phyloP scores from a whole-genome alignment of 2,797 vertebrate species.

The Lemur catta region DNA sequence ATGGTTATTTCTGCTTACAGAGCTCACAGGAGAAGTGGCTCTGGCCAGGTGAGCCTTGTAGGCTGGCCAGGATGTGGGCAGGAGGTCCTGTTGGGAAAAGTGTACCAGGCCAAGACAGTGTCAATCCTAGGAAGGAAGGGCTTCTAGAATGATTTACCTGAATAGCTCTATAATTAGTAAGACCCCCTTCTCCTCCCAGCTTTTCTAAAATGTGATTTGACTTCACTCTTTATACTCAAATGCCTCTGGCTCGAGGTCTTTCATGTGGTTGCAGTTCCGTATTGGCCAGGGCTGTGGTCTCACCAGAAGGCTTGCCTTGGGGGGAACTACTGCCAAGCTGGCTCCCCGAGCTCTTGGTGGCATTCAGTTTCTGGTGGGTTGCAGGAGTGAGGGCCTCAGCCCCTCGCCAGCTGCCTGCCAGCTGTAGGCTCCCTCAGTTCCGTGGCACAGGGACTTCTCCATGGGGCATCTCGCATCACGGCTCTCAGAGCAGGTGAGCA shows the following conservation, averaged over 20 bases:
- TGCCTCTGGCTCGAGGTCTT: background rate
- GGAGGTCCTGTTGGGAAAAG: background rate
- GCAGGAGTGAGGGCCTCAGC: background rate
- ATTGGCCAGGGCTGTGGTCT: background rate
- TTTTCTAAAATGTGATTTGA: background rate
- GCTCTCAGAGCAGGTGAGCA: too few relatives aligned
- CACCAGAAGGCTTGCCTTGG: background rate
- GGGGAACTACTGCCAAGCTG: background rate
- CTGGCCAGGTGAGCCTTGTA: background rate
- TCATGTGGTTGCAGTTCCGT: background rate
- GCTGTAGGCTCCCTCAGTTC: background rate
- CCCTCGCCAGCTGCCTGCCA: background rate
- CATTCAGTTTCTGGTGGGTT: background rate
- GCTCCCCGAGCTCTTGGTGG: fast-evolving
- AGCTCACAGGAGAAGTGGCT: background rate
- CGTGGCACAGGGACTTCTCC: background rate
- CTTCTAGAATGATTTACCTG: background rate
- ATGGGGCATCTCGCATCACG: fast-evolving
- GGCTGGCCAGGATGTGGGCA: too few relatives aligned
- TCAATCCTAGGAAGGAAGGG: background rate
- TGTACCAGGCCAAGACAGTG: background rate
- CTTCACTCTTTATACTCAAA: background rate
- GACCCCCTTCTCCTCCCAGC: background rate
- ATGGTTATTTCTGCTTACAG: background rate
- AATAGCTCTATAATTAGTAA: background rate